A percentile compares a stretch with the other conserved stretches of the same genome.
These are phyloP conservation scores for Teleogryllus oceanicus DNA, from an alignment of 2,888 invertebrate species.

Conservation along the genomic window DNA sequence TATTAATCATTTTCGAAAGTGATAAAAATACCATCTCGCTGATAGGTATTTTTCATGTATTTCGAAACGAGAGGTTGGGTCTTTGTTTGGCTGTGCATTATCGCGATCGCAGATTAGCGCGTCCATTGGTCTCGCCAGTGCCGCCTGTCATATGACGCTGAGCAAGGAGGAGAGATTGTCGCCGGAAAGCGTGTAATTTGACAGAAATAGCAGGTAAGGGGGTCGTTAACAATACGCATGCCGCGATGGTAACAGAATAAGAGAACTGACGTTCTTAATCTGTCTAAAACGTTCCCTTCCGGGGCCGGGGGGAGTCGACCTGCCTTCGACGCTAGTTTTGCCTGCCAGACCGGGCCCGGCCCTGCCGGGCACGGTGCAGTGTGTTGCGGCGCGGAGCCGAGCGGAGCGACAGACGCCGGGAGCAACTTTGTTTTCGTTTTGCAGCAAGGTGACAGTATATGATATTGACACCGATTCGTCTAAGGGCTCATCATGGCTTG, in stretches of 20 bases:
- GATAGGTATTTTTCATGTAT: too few relatives aligned
- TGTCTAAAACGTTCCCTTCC: too few relatives aligned
- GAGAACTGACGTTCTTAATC: too few relatives aligned
- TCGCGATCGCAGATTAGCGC: too few relatives aligned
- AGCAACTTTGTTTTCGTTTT: background rate
- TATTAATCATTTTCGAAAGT: too few relatives aligned
- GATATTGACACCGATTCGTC: background rate
- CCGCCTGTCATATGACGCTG: background rate
- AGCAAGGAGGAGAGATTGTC: background rate
- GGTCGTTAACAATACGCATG: background rate
- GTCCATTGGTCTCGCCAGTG: background rate
- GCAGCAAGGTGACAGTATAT: background rate
- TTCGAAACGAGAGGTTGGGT: too few relatives aligned
- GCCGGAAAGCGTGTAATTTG: background rate
- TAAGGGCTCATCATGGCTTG: constrained; percentile 66
- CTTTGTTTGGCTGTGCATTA: too few relatives aligned
- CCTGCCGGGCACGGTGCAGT: background rate
- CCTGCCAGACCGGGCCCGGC: background rate
- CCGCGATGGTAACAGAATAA: too few relatives aligned
- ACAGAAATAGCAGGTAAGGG: background rate
- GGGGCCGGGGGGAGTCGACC: too few relatives aligned
- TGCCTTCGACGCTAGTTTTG: too few relatives aligned
- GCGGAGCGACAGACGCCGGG: background rate
- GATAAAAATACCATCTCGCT: too few relatives aligned
- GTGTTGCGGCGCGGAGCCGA: background rate